phyloP scores from a whole-genome alignment of 2,797 vertebrate species.

The Rhinichthys osculus region DNA sequence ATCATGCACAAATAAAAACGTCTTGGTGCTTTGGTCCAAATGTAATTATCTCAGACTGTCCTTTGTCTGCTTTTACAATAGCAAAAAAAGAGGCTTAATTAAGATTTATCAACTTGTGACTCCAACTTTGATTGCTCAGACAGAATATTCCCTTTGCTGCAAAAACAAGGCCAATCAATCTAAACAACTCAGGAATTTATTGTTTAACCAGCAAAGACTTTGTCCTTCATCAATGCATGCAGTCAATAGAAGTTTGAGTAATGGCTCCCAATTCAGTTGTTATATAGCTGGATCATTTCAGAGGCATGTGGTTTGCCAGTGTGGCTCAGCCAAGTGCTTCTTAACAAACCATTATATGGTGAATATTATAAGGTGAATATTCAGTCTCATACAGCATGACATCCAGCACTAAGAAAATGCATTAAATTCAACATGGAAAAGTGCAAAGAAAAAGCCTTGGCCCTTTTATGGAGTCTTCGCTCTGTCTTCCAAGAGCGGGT shows the following conservation, averaged over 20 bases:
- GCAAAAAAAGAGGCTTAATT: constrained; percentile 53
- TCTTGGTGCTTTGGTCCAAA: constrained; percentile 22
- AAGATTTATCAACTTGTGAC: constrained; percentile 56
- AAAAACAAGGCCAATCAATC: constrained; percentile 53
- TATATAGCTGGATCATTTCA: constrained; percentile 47
- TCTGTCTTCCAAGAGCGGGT: constrained; percentile 15
- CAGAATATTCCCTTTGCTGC: constrained; percentile 46
- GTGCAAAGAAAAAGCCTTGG: constrained; percentile 31
- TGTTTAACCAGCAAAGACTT: constrained; percentile 57
- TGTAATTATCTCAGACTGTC: constrained; percentile 27
- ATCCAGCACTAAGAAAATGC: constrained; percentile 41
- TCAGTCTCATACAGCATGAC: constrained; percentile 37
- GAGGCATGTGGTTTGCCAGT: constrained; percentile 28
- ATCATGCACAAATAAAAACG: constrained; percentile 4
- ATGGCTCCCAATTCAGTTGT: constrained; percentile 44
- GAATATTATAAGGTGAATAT: constrained; percentile 44
- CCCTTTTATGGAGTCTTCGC: constrained; percentile 41
- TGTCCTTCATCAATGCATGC: constrained; percentile 57
- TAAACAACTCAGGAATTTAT: constrained; percentile 58
- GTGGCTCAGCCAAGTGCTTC: constrained; percentile 28
- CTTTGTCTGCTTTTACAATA: constrained; percentile 54
- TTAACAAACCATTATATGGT: constrained; percentile 53
- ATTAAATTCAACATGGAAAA: constrained; percentile 34
- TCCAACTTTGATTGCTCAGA: constrained; percentile 46
- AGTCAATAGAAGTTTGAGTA: constrained; percentile 63